Percentiles rank a stretch among this genome's conserved stretches.
Evolutionary conservation across 1,140 invertebrate species (phyloP).

Genomic region (Elymnias hypermnestra): DNA sequence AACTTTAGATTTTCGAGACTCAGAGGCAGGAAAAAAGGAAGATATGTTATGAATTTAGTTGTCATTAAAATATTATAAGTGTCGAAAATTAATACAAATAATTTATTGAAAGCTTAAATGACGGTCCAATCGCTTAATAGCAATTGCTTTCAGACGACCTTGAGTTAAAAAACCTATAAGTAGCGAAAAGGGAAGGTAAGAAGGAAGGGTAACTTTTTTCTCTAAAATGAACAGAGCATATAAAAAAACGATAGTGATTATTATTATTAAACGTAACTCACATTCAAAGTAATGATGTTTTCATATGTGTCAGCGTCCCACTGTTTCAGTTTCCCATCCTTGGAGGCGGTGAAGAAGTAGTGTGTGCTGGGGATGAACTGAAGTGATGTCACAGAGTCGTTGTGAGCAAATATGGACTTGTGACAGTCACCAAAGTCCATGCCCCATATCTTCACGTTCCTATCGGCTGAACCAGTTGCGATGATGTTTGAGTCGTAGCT

Average conservation of each 20-base stretch:
- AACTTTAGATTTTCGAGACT: too few species aligned
- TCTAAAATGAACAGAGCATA: too few species aligned
- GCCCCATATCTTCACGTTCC: conserved; percentile 98
- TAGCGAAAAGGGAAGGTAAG: too few species aligned
- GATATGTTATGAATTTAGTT: too few species aligned
- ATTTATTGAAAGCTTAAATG: too few species aligned
- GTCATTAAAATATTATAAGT: too few species aligned
- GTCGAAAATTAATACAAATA: too few species aligned
- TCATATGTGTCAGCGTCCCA: conserved; percentile 98
- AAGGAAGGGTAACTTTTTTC: too few species aligned
- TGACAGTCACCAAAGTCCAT: conserved; percentile 99
- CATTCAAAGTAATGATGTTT: conserved; percentile 92
- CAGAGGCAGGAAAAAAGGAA: too few species aligned
- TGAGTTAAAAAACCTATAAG: too few species aligned
- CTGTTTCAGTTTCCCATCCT: conserved; percentile 95
- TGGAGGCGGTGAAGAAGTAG: conserved; percentile 94
- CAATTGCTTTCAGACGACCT: too few species aligned
- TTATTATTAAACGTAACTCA: conserved; percentile 46
- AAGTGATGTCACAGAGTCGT: conserved; percentile 93
- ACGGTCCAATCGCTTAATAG: too few species aligned
- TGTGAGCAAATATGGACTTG: conserved; percentile 92
- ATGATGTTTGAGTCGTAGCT: conserved; percentile 93
- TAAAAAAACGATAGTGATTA: not conserved
- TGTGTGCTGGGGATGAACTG: conserved; percentile 94
- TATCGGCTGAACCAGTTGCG: conserved; percentile 95